These are phyloP conservation scores for Oxygymnocypris stewartii DNA, from an alignment of 2,113 vertebrate species.

Conservation along the genomic window DNA sequence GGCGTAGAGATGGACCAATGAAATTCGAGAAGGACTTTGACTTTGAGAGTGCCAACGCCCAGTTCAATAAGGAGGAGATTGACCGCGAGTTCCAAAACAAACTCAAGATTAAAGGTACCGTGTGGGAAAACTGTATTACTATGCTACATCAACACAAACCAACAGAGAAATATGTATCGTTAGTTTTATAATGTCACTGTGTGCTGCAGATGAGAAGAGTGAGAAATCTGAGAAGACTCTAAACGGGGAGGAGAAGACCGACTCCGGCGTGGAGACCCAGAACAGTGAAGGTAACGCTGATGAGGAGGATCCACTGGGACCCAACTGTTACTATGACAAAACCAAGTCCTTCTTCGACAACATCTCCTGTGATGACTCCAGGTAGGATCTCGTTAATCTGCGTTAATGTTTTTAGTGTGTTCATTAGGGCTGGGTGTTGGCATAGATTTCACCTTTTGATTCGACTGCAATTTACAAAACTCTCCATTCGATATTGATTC, in stretches of 20 bases:
- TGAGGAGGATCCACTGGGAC: conserved; percentile 86
- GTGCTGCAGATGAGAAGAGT: conserved; percentile 84
- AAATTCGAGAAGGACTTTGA: conserved; percentile 99
- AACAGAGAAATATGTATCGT: background rate
- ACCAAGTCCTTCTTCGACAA: conserved; percentile 99
- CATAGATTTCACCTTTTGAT: background rate
- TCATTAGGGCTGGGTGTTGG: background rate
- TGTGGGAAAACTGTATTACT: background rate
- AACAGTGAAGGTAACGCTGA: conserved; percentile 87
- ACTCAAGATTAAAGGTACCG: conserved; percentile 93
- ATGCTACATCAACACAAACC: background rate
- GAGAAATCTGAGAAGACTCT: conserved; percentile 87
- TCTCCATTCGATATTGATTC: background rate
- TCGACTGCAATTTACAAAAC: background rate
- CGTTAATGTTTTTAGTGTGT: background rate
- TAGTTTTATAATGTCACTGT: background rate
- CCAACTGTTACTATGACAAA: conserved; percentile 95
- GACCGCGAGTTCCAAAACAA: conserved; percentile 97
- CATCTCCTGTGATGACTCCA: conserved; percentile 91
- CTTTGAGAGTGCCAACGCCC: conserved; percentile 97
- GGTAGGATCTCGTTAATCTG: conserved; percentile 70
- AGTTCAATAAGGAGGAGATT: conserved; percentile 98
- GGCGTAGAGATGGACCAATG: conserved; percentile 90
- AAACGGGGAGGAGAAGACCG: conserved; percentile 92
- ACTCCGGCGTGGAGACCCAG: conserved; percentile 83